These are phyloP conservation scores for Magallana nippona DNA, from an alignment of 2,888 invertebrate species.

Conservation along the genomic window DNA sequence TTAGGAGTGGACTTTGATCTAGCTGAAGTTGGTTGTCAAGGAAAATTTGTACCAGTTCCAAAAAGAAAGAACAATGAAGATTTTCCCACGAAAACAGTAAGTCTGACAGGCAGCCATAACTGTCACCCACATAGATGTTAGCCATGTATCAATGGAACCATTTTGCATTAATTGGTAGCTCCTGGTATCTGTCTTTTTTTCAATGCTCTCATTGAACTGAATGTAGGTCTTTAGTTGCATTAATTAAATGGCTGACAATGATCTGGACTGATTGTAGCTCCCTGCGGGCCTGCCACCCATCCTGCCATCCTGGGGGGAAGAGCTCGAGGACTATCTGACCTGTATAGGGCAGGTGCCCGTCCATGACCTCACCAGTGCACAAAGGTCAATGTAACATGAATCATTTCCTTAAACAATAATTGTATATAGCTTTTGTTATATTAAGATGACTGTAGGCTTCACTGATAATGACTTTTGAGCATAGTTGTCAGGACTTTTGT, in stretches of 20 bases:
- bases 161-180: too few relatives aligned
- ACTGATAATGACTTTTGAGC: too few relatives aligned
- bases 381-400: constrained; percentile 82
- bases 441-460: too few relatives aligned
- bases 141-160: not conserved
- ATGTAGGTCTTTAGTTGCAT: too few relatives aligned
- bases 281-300: constrained; percentile 84
- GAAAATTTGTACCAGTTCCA: constrained; percentile 59
- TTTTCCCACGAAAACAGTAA: constrained; percentile 61
- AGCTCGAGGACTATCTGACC: constrained; percentile 85
- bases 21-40: constrained; percentile 64
- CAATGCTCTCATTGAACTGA: too few relatives aligned
- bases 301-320: constrained; percentile 84
- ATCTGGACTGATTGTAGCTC: constrained; percentile 61
- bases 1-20: constrained; percentile 54
- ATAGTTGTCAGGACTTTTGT: too few relatives aligned
- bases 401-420: not conserved
- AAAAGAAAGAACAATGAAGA: constrained; percentile 44
- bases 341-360: constrained; percentile 87
- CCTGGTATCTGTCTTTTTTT: too few relatives aligned
- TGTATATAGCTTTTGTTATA: too few relatives aligned
- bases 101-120: constrained; percentile 25
- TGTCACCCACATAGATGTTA: constrained; percentile 33
- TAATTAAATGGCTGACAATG: too few relatives aligned
- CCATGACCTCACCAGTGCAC: constrained; percentile 86